Conservation (phyloP, 2,888 invertebrate species). For the Mimas tiliae region DNA sequence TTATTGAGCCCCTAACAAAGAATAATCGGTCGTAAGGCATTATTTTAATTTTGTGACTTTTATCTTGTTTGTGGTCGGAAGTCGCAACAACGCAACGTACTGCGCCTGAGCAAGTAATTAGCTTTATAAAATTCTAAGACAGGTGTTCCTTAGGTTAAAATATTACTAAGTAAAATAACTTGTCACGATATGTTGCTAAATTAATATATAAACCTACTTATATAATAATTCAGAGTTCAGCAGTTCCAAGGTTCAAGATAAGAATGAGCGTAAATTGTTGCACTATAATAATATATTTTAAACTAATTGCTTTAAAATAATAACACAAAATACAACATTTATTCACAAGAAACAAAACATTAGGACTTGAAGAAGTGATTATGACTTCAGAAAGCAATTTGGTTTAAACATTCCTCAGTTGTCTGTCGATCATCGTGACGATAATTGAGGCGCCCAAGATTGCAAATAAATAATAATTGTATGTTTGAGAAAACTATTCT, state of each 20-base stretch:
- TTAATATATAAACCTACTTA: too few relatives aligned
- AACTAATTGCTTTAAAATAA: too few relatives aligned
- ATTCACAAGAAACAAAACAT: neutral
- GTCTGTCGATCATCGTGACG: conserved; percentile 45
- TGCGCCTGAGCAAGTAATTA: neutral
- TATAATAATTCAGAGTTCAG: too few relatives aligned
- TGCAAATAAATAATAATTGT: conserved; percentile 57
- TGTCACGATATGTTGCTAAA: too few relatives aligned
- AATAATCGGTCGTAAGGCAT: conserved; percentile 9
- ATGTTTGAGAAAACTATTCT: conserved; percentile 57
- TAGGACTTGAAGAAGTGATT: conserved; percentile 29
- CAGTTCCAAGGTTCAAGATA: neutral
- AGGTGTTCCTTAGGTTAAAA: neutral
- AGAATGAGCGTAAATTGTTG: neutral
- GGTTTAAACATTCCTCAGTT: conserved; percentile 48
- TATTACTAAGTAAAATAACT: neutral
- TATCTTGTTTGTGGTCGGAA: neutral
- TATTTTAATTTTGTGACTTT: conserved; percentile 32
- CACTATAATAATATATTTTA: too few relatives aligned
- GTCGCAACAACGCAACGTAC: neutral
- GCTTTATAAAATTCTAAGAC: neutral
- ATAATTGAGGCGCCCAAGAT: conserved; percentile 49
- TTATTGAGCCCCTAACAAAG: conserved; percentile 18
- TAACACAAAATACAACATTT: too few relatives aligned
- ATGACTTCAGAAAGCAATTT: conserved; percentile 40